Evolutionary conservation across 2,113 vertebrate genomes (phyloP).

Genomic region (Theropithecus gelada): DNA sequence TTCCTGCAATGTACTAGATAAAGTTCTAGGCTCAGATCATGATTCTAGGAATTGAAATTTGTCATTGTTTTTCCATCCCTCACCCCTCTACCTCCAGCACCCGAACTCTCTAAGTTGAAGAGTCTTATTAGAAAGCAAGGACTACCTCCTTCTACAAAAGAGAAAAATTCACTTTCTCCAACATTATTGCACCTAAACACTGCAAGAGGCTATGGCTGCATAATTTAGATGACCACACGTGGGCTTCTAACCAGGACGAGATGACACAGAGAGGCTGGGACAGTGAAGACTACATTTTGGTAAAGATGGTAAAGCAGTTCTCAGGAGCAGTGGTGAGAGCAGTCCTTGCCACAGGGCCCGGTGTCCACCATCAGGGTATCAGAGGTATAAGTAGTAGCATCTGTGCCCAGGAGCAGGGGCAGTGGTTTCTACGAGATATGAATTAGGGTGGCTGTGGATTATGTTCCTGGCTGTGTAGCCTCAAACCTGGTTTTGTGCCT

Average conservation of each 20-base stretch:
- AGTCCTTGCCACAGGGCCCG: rapidly evolving
- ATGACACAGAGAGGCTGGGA: neutral
- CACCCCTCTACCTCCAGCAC: too few species aligned
- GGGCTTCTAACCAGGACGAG: neutral
- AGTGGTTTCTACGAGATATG: rapidly evolving
- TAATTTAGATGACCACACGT: neutral
- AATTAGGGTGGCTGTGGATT: neutral
- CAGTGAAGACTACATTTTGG: too few species aligned
- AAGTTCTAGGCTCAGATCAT: too few species aligned
- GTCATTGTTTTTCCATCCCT: too few species aligned
- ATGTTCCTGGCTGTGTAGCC: neutral
- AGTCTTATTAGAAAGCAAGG: too few species aligned
- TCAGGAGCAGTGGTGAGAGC: neutral
- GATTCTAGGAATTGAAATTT: too few species aligned
- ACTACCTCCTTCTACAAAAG: too few species aligned
- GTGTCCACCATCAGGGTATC: neutral
- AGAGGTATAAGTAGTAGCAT: neutral
- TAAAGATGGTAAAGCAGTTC: neutral
- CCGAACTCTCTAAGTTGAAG: too few species aligned
- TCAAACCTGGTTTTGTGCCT: neutral
- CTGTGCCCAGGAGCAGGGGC: neutral
- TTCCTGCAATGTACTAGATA: too few species aligned
- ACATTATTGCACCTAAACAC: too few species aligned
- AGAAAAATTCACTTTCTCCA: too few species aligned
- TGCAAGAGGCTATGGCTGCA: neutral